phyloP scores from a whole-genome alignment of 2,797 vertebrate genomes.

The Jordanella pulchra region DNA sequence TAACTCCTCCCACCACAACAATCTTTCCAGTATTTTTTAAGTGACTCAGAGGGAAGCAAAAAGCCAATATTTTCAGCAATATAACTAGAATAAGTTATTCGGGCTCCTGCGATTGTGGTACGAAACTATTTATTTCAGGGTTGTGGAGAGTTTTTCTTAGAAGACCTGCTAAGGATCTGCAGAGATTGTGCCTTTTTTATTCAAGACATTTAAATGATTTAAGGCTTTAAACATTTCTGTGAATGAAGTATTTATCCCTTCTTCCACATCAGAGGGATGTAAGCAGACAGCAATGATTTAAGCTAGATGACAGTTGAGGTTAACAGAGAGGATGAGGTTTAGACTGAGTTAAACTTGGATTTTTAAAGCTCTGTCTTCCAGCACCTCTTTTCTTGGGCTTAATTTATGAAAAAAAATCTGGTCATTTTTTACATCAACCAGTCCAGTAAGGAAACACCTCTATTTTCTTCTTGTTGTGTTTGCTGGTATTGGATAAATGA shows the following conservation, averaged over 20 bases:
- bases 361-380: not conserved
- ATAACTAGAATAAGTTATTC: not conserved
- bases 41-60: not conserved
- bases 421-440: not conserved
- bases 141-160: not conserved
- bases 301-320: not conserved
- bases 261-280: not conserved
- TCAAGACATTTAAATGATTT: not conserved
- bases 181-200: not conserved
- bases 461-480: not conserved
- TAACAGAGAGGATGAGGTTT: not conserved
- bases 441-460: not conserved
- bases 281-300: not conserved
- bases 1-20: too few species aligned
- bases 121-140: not conserved
- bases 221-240: not conserved
- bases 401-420: not conserved
- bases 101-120: not conserved
- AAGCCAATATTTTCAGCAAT: not conserved
- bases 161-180: not conserved
- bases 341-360: not conserved
- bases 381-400: not conserved
- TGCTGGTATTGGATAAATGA: not conserved
- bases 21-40: not conserved
- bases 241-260: not conserved